Evolutionary conservation across 2,888 invertebrate genomes (phyloP).

Genomic region (Synergus laeviventris): DNA sequence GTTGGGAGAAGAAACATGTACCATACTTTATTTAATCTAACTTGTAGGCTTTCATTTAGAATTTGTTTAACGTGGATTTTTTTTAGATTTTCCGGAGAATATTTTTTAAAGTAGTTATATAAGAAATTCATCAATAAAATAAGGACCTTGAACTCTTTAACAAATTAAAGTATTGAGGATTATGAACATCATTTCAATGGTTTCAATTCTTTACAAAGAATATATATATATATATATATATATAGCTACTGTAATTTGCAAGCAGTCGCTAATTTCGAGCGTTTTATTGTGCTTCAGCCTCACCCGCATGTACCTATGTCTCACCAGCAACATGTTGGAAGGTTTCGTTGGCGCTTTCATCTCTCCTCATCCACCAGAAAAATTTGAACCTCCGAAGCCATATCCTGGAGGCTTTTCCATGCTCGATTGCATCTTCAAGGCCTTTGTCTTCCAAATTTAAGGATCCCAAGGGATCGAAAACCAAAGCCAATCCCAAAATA

Average conservation of each 20-base stretch:
- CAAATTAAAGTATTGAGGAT: background rate
- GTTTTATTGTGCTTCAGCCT: slow-evolving; percentile 52
- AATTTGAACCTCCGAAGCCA: slow-evolving; percentile 87
- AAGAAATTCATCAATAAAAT: too few relatives aligned
- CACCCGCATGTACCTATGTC: slow-evolving; percentile 72
- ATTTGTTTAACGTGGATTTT: background rate
- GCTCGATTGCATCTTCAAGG: slow-evolving; percentile 80
- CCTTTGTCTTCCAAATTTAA: slow-evolving; percentile 62
- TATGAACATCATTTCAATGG: background rate
- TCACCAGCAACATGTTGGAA: slow-evolving; percentile 88
- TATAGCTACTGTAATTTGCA: background rate
- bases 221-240: background rate
- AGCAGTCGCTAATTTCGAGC: slow-evolving; percentile 9
- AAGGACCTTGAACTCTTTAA: background rate
- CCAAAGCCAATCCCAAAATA: slow-evolving; percentile 85
- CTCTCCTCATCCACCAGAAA: slow-evolving; percentile 84
- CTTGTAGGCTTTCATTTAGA: background rate
- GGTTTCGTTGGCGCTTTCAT: slow-evolving; percentile 87
- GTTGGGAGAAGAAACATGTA: background rate
- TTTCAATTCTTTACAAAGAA: background rate
- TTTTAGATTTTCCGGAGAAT: too few relatives aligned
- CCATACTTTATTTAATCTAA: background rate
- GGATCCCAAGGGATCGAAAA: slow-evolving; percentile 88
- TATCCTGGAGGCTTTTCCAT: slow-evolving; percentile 83
- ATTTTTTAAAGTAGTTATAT: too few relatives aligned